Evolutionary conservation across 2,888 invertebrate species (phyloP).

Genomic region (Emmelina monodactyla): DNA sequence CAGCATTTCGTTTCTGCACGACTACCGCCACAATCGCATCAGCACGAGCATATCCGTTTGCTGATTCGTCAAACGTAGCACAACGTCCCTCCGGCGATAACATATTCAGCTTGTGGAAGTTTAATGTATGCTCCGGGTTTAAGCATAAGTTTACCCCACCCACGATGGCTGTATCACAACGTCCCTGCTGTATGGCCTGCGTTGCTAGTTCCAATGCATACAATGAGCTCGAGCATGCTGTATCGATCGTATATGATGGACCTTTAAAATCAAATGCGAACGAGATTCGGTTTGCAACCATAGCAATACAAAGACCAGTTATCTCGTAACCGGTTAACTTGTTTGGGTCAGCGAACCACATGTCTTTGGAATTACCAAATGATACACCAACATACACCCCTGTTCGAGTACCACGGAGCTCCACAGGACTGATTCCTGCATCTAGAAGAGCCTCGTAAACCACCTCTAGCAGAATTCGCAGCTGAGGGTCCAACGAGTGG

Average conservation of each 20-base stretch:
- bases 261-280: conserved; percentile 95
- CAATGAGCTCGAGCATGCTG: conserved; percentile 96
- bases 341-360: conserved; percentile 86
- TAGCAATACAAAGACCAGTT: conserved; percentile 92
- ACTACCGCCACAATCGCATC: conserved; percentile 86
- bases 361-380: conserved; percentile 87
- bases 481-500: conserved; percentile 90
- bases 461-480: conserved; percentile 86
- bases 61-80: conserved; percentile 92
- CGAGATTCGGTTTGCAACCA: conserved; percentile 97
- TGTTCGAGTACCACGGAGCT: conserved; percentile 85
- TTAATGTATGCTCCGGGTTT: conserved; percentile 89
- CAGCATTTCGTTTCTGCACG: conserved; percentile 79
- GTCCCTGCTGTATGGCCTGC: conserved; percentile 82
- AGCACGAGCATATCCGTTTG: conserved; percentile 90
- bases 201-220: conserved; percentile 90
- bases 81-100: conserved; percentile 90
- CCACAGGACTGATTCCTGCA: conserved; percentile 83
- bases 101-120: conserved; percentile 95
- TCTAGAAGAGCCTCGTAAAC: conserved; percentile 93
- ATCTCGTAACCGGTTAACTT: conserved; percentile 88
- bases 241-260: conserved; percentile 95
- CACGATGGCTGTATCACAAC: conserved; percentile 96
- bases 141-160: conserved; percentile 90
- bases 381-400: conserved; percentile 97